phyloP scores from a whole-genome alignment of 2,888 invertebrate species.

The Drosophila neutralis region DNA sequence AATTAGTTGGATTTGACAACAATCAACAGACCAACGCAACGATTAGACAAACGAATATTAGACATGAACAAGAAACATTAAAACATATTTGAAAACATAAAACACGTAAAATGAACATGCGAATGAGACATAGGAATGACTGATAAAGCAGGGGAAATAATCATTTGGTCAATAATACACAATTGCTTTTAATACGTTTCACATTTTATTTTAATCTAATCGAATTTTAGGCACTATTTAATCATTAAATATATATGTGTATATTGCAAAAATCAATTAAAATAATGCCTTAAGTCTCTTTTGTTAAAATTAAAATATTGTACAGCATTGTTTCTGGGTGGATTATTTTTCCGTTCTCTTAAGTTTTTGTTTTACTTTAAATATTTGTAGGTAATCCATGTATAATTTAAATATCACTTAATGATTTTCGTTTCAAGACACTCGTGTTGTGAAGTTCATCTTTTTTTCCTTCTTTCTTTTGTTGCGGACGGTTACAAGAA shows the following conservation, averaged over 20 bases:
- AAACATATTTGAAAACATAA: slow-evolving; percentile 20
- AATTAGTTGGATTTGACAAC: slow-evolving; percentile 45
- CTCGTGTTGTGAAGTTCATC: slow-evolving; percentile 42
- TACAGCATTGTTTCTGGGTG: slow-evolving; percentile 56
- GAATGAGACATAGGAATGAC: slow-evolving; percentile 35
- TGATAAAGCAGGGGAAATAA: slow-evolving; percentile 38
- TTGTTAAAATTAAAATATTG: slow-evolving; percentile 69
- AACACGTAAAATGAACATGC: slow-evolving; percentile 51
- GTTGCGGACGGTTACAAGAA: slow-evolving; percentile 68
- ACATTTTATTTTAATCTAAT: slow-evolving; percentile 62
- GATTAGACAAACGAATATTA: slow-evolving; percentile 39
- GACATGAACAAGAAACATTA: slow-evolving; percentile 37
- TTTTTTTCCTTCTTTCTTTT: slow-evolving; percentile 27
- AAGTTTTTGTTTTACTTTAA: slow-evolving; percentile 33
- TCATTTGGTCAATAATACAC: slow-evolving; percentile 61
- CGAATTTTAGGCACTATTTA: slow-evolving; percentile 52
- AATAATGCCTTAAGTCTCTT: slow-evolving; percentile 69
- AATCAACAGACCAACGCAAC: slow-evolving; percentile 38
- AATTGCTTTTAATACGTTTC: slow-evolving; percentile 62
- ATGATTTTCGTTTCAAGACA: slow-evolving; percentile 68
- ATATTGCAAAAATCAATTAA: slow-evolving; percentile 75
- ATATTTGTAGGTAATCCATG: slow-evolving; percentile 24
- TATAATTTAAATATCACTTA: slow-evolving; percentile 74
- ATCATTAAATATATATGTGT: slow-evolving; percentile 45
- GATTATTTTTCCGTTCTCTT: slow-evolving; percentile 27